These are phyloP conservation scores for Gadus chalcogrammus DNA, from an alignment of 2,113 vertebrate genomes.

Conservation along the genomic window DNA sequence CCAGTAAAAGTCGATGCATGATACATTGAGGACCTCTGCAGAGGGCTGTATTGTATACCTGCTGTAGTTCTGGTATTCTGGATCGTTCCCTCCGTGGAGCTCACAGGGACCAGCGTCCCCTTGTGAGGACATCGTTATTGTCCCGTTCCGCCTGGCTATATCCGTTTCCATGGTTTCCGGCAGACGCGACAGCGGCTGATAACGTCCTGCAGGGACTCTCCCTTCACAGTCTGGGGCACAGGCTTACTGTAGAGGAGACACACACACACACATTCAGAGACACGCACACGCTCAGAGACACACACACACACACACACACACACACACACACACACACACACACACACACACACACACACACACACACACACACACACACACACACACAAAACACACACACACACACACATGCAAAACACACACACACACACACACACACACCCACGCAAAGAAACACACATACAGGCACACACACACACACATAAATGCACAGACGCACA, in stretches of 20 bases:
- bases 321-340: no score
- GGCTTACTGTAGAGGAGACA: constrained; percentile 74
- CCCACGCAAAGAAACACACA: constrained; percentile 1
- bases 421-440: background rate
- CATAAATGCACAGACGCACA: background rate
- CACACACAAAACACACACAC: no score
- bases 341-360: no score
- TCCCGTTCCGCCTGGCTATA: constrained; percentile 5
- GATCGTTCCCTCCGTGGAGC: no score
- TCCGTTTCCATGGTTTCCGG: constrained; percentile 67
- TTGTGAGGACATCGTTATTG: background rate
- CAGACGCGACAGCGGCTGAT: constrained; percentile 88
- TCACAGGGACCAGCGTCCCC: background rate
- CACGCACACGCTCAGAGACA: background rate
- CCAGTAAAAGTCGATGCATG: no score
- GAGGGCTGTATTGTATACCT: no score
- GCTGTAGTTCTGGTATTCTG: no score
- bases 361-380: no score
- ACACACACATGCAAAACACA: no score
- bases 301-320: background rate
- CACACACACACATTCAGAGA: constrained; percentile 19
- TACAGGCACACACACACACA: background rate
- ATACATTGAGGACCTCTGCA: no score
- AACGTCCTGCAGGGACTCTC: constrained; percentile 71
- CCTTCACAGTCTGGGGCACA: constrained; percentile 79